Evolutionary conservation across 2,113 vertebrate species (phyloP).

Genomic region (Myanophis thanlyinensis): DNA sequence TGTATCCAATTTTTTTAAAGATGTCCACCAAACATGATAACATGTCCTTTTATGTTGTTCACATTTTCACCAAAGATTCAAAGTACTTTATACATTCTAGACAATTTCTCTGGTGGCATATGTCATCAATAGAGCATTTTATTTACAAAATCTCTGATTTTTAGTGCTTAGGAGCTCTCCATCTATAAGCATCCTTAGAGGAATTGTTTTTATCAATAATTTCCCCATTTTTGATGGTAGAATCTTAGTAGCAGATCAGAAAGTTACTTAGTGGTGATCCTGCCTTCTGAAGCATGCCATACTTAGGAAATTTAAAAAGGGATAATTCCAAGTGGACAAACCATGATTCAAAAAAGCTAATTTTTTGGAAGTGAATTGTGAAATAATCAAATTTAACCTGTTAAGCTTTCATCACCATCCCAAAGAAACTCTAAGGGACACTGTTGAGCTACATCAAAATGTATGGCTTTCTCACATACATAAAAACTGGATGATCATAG

Average conservation of each 20-base stretch:
- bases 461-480: background rate
- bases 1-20: background rate
- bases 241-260: background rate
- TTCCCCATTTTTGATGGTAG: background rate
- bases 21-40: background rate
- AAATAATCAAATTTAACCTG: background rate
- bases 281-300: background rate
- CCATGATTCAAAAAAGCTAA: background rate
- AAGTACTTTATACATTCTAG: background rate
- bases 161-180: background rate
- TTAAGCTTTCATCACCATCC: background rate
- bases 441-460: background rate
- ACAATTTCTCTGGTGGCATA: background rate
- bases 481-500: background rate
- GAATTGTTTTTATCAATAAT: background rate
- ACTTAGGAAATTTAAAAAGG: background rate
- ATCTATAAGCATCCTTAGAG: background rate
- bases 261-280: background rate
- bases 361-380: background rate
- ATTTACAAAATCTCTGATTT: background rate
- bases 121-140: background rate
- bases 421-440: background rate
- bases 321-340: background rate
- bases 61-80: background rate
- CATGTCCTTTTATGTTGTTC: background rate